Evolutionary conservation across 2,888 invertebrate genomes (phyloP), one percentile per base, ranked within the genome.

Genomic region (Caenorhabditis macrosperma): DNA sequence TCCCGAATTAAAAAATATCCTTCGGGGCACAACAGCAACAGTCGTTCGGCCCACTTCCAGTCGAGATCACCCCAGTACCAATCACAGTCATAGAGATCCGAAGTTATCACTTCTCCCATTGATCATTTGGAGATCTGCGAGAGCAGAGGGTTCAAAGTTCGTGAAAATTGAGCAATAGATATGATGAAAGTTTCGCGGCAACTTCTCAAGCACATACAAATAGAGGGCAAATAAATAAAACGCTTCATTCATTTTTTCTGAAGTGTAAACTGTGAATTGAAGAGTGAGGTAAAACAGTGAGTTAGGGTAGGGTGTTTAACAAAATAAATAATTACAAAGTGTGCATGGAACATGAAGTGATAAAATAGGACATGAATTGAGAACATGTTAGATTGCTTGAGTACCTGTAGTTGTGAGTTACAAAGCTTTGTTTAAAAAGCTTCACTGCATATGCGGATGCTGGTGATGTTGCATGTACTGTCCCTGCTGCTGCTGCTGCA

Each of bases 31-130:
- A 69, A 55, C 2, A 61, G 33, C 2, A 89, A 81, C 24, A 89
- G 76, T n/a, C 66, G 61, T 90, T 95, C 94, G 0, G 95, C 94
- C 90, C 94, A 94, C 41, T 93, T 92, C 82, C 94, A 93, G 0
- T 94, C 93, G 84, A 95, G 93, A 63, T 94, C 94, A 17, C 95
- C 95, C 95, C 95, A 95, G 91, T 95, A 95, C 72, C 72, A 72
- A 26, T 72, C 72, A 48, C 63, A 63, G 44, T 64, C 63, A 9
- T 72, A 72, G 1, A 72, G 57, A 57, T 72, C 72, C 38, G 72
- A 72, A 22, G 35, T 28, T n/a, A 30, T 38, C 35, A 57, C 57
- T 52, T n/a, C 33, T 12, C 24, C 48, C 48, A 48, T 48, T 24
- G 22, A 12, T 1, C 24, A 17, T 24, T 24, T 22, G 24, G 24